These are phyloP conservation scores for Labroides dimidiatus DNA, from an alignment of 2,797 vertebrate species.

Conservation along the genomic window DNA sequence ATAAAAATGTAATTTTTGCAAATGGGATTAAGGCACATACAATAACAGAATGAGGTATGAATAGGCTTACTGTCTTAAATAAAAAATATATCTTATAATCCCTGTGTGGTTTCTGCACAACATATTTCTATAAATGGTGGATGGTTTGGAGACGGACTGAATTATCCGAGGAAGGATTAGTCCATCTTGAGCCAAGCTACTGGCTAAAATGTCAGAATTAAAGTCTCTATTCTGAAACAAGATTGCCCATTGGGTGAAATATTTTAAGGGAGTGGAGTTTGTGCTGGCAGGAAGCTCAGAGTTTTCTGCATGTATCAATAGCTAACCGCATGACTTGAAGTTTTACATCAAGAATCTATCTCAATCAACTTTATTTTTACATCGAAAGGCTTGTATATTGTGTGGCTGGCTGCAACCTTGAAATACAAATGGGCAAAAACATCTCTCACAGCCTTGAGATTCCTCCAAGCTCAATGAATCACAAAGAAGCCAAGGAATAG, in stretches of 20 bases:
- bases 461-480: constrained; percentile 39
- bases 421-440: constrained; percentile 30
- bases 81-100: constrained; percentile 76
- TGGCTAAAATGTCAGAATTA: constrained; percentile 71
- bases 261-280: constrained; percentile 53
- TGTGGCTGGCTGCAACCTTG: constrained; percentile 29
- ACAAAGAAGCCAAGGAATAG: constrained; percentile 17
- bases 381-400: constrained; percentile 35
- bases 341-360: constrained; percentile 53
- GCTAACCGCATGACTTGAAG: constrained; percentile 43
- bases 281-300: constrained; percentile 34
- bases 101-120: constrained; percentile 64
- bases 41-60: constrained; percentile 72
- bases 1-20: constrained; percentile 73
- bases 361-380: constrained; percentile 50
- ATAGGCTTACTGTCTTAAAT: constrained; percentile 67
- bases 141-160: constrained; percentile 60
- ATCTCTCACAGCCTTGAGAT: constrained; percentile 38
- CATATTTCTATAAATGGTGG: constrained; percentile 72
- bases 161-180: constrained; percentile 59
- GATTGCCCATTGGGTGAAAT: constrained; percentile 47
- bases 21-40: constrained; percentile 72
- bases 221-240: constrained; percentile 69
- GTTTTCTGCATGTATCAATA: constrained; percentile 33
- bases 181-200: constrained; percentile 64